phyloP scores from a whole-genome alignment of 2,888 invertebrate genomes.

The Sericinus montela region DNA sequence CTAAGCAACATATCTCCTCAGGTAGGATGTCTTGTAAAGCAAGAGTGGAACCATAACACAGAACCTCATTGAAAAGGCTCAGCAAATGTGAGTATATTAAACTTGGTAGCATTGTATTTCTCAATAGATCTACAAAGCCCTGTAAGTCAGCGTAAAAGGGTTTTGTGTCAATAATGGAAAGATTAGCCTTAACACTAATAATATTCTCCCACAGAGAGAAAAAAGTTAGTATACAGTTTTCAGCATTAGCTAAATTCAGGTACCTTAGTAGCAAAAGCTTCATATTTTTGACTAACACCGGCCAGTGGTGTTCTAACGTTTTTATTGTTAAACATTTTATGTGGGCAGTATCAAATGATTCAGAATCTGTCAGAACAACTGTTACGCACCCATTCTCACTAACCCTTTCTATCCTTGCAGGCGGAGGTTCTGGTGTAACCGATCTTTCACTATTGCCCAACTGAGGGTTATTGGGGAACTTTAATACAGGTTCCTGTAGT shows the following conservation, averaged over 20 bases:
- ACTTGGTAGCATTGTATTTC: slow-evolving; percentile 85
- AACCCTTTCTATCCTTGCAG: slow-evolving; percentile 60
- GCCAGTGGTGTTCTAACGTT: slow-evolving; percentile 92
- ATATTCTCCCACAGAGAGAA: slow-evolving; percentile 93
- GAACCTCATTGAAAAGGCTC: slow-evolving; percentile 92
- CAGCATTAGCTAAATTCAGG: slow-evolving; percentile 79
- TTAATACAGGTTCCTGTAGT: slow-evolving; percentile 64
- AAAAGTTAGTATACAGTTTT: slow-evolving; percentile 88
- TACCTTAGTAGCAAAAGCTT: slow-evolving; percentile 78
- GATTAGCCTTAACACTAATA: slow-evolving; percentile 93
- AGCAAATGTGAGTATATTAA: slow-evolving; percentile 91
- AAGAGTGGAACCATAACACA: slow-evolving; percentile 94
- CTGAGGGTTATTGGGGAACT: slow-evolving; percentile 45
- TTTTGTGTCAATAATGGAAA: slow-evolving; percentile 93
- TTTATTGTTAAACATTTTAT: slow-evolving; percentile 92
- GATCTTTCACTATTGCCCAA: slow-evolving; percentile 45
- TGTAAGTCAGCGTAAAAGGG: slow-evolving; percentile 92
- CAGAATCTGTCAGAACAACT: slow-evolving; percentile 85
- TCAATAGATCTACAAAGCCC: slow-evolving; percentile 85
- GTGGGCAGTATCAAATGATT: slow-evolving; percentile 90
- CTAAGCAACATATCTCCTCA: slow-evolving; percentile 92
- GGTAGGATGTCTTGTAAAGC: slow-evolving; percentile 92
- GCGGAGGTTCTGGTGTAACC: slow-evolving; percentile 52
- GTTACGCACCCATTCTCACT: slow-evolving; percentile 78
- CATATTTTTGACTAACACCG: slow-evolving; percentile 86